Base-by-base conservation (phyloP, 2,797 vertebrate genomes). In the Lerista edwardsae region DNA sequence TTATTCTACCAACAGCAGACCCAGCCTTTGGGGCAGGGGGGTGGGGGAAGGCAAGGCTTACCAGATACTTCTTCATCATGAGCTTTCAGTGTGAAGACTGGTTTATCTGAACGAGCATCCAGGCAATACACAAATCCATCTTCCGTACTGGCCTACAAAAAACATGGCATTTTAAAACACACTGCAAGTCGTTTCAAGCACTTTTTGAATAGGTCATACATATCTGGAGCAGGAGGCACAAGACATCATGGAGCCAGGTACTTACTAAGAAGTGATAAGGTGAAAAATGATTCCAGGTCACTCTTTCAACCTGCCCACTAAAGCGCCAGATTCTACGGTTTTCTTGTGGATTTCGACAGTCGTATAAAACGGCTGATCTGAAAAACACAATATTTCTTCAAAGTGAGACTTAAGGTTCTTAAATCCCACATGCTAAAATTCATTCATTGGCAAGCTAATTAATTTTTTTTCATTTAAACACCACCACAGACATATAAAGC, bases 91-190 rank as follows among this genome's bases (percentile, higher is more conserved):
- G 98, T 99, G 85, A 99, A 99, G 75, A 99, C 85, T 0, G 98
- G 97, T 93, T 99, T 99, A 91, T 99, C 98, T 6, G 98, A 97
- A 8, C 99, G 98, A 29, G 98, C 98, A 72, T 99, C 99, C 91
- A 99, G 94, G 84, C 98, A 98, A 94, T 99, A 99, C 59, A 99
- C 96, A 91, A 99, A 99, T 68, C 99, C 99, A 1, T 99, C 98
- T 9, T 99, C 99, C 69, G 98, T 99, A 95, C 98, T 99, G 68
- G 96, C 98, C 98, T 99, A 91, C 79, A 93, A 85, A 85, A 91
- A 91, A 36, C 29, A 88, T 73, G 78, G 29, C 39, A 39, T 64
- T 4, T 17, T 55, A 55, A 2, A 15, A 55, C 51, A 47, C 47
- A 6, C 15, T 55, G 19, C 51, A 55, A 17, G 15, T 55, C 11